Evolutionary conservation across 1,140 invertebrate species (phyloP).

Genomic region (Drosophila yakuba): DNA sequence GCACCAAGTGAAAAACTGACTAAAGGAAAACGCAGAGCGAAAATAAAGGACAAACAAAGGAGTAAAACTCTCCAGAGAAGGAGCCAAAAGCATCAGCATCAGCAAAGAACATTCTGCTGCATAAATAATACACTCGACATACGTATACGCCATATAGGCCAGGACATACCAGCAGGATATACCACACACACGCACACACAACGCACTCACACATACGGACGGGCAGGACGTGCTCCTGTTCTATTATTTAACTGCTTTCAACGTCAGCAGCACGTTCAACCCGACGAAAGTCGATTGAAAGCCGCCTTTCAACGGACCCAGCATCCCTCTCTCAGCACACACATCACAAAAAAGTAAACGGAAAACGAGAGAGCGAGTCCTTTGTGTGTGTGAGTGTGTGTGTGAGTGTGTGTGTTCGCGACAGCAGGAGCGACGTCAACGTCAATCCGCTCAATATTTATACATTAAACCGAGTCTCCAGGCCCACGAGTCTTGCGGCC

Average conservation of each 20-base stretch:
- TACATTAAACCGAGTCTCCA: slow-evolving; percentile 57
- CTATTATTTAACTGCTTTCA: slow-evolving; percentile 83
- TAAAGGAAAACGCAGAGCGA: slow-evolving; percentile 13
- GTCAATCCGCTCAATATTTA: slow-evolving; percentile 78
- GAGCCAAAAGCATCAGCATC: slow-evolving; percentile 22
- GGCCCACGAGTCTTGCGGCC: slow-evolving; percentile 42
- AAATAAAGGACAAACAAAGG: slow-evolving; percentile 42
- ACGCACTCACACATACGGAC: slow-evolving; percentile 10
- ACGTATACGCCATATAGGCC: slow-evolving; percentile 60
- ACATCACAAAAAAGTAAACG: slow-evolving; percentile 1
- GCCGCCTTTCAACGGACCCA: slow-evolving; percentile 68
- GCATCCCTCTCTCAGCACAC: slow-evolving; percentile 48
- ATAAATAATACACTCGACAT: slow-evolving; percentile 72
- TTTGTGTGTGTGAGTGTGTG: slow-evolving; percentile 7
- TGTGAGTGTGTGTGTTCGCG: slow-evolving; percentile 26
- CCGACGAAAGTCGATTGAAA: slow-evolving; percentile 77
- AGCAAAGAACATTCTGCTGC: slow-evolving; percentile 58
- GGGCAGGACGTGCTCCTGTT: slow-evolving; percentile 56
- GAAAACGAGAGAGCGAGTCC: slow-evolving; percentile 16
- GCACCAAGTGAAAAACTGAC: slow-evolving; percentile 27
- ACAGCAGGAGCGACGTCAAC: slow-evolving; percentile 62
- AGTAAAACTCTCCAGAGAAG: slow-evolving; percentile 37
- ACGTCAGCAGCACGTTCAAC: slow-evolving; percentile 61
- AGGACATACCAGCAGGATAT: slow-evolving; percentile 56
- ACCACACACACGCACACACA: slow-evolving; percentile 10